phyloP scores from a whole-genome alignment of 2,113 vertebrate genomes.

The Mohoua ochrocephala region DNA sequence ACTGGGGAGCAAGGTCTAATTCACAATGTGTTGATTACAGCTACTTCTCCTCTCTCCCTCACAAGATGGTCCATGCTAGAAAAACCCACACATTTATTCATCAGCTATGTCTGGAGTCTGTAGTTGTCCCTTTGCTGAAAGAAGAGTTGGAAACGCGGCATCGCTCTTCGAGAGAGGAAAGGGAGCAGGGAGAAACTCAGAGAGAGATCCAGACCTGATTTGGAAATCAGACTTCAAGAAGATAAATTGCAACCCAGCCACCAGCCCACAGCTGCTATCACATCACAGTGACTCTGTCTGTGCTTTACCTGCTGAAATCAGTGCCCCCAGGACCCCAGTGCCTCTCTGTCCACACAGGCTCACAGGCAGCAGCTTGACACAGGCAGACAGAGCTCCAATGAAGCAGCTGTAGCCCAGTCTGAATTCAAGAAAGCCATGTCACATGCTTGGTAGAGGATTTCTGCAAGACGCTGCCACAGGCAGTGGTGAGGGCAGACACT shows the following conservation, averaged over 20 bases:
- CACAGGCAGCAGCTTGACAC: not conserved
- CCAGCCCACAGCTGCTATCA: not conserved
- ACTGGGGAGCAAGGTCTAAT: not conserved
- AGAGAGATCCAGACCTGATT: not conserved
- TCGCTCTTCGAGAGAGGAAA: not conserved
- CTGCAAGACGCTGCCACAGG: not conserved
- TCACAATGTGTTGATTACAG: not conserved
- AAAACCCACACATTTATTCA: not conserved
- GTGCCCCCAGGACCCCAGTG: rapidly evolving
- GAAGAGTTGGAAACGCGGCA: not conserved
- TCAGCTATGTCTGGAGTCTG: not conserved
- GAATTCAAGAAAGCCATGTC: not conserved
- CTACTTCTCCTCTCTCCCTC: not conserved
- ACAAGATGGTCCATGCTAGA: not conserved
- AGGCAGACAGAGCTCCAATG: not conserved
- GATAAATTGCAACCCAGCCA: not conserved
- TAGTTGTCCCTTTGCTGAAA: not conserved
- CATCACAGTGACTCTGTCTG: not conserved
- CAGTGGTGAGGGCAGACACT: not conserved
- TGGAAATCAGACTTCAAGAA: not conserved
- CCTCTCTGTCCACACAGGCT: not conserved
- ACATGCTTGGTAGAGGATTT: not conserved
- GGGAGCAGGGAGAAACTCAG: not conserved
- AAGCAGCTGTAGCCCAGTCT: rapidly evolving
- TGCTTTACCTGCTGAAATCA: not conserved